Conservation (phyloP, 2,113 vertebrate genomes). For the Nettapus auritus region DNA sequence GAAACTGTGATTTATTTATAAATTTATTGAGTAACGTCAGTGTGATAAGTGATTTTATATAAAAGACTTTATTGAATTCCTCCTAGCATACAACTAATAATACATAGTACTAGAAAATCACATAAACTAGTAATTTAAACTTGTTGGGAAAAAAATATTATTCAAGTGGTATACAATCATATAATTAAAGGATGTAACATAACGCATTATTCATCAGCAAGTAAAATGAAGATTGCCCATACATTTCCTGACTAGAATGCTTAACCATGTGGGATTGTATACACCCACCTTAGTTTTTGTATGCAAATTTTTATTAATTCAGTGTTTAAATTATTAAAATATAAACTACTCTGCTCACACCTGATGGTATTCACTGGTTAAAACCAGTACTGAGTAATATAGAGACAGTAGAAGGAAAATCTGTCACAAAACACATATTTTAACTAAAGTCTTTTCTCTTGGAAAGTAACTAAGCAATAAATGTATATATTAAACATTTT, state of each 20-base stretch:
- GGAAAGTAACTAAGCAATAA: conserved; percentile 19
- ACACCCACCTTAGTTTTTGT: neutral
- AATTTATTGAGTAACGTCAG: neutral
- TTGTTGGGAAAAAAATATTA: neutral
- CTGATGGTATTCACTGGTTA: neutral
- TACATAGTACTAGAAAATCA: neutral
- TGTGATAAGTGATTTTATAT: neutral
- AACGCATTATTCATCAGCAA: neutral
- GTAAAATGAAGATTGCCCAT: neutral
- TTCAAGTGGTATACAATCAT: neutral
- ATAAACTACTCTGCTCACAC: neutral
- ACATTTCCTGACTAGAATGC: neutral
- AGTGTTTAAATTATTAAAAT: neutral
- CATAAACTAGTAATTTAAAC: neutral
- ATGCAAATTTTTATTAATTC: neutral
- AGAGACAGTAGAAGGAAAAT: neutral
- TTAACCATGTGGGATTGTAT: neutral
- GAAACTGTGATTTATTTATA: neutral
- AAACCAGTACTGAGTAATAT: neutral
- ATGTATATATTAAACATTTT: neutral
- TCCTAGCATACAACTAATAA: neutral
- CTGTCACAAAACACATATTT: neutral
- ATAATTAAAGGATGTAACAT: neutral
- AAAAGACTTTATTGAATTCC: neutral
- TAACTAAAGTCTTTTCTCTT: neutral